These are phyloP conservation scores for Pica pica DNA, from an alignment of 2,113 vertebrate species.

Conservation along the genomic window DNA sequence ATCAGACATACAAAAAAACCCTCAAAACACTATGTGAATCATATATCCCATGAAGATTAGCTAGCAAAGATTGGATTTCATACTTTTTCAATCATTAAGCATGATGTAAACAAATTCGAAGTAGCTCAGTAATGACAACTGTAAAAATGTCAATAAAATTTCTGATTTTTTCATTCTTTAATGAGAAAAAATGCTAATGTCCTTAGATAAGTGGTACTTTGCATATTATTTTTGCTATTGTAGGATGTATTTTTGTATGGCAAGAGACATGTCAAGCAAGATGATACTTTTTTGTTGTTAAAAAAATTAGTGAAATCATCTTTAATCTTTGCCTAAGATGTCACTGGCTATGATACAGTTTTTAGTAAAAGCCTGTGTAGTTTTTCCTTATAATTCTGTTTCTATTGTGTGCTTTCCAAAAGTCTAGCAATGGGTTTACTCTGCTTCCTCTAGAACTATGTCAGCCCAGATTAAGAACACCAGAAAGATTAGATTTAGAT, in stretches of 20 bases:
- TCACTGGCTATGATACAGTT: background rate
- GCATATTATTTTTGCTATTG: background rate
- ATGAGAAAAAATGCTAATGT: background rate
- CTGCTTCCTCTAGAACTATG: background rate
- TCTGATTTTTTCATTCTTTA: background rate
- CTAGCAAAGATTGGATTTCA: background rate
- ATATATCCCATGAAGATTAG: background rate
- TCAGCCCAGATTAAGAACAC: background rate
- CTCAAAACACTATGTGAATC: background rate
- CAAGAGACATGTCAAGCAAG: background rate
- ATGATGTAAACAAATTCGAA: background rate
- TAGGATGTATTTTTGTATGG: background rate
- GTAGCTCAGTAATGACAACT: background rate
- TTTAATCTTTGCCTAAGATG: background rate
- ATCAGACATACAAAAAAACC: background rate
- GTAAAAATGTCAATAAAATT: background rate
- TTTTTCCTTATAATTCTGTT: background rate
- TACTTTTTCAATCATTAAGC: background rate
- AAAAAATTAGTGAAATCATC: background rate
- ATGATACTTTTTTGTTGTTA: background rate
- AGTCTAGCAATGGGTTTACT: background rate
- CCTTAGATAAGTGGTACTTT: background rate
- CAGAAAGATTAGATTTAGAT: slow-evolving; percentile 10
- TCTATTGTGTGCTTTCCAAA: background rate
- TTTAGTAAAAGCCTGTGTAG: background rate